phyloP scores from a whole-genome alignment of 2,113 vertebrate species.

The Thymallus thymallus region DNA sequence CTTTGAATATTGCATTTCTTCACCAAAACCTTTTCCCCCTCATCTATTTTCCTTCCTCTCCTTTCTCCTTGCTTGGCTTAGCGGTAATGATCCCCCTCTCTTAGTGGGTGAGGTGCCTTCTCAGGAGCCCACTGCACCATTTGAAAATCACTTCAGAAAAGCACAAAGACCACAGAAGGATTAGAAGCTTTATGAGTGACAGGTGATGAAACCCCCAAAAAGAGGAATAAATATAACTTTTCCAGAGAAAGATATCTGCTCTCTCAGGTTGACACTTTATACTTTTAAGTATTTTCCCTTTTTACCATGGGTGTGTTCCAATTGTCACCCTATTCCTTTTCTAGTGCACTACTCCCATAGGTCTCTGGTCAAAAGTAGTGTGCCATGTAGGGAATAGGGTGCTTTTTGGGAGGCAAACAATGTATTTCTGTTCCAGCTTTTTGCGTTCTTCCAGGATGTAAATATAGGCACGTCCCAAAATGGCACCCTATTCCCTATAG shows the following conservation, averaged over 20 bases:
- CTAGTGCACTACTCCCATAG: too few species aligned
- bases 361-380: too few species aligned
- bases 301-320: neutral
- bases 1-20: constrained; percentile 2
- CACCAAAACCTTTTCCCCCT: neutral
- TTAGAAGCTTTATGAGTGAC: neutral
- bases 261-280: neutral
- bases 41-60: neutral
- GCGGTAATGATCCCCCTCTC: neutral
- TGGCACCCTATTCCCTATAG: too few species aligned
- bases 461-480: too few species aligned
- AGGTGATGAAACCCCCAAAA: constrained; percentile 2
- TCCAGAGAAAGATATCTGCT: neutral
- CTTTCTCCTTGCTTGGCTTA: neutral
- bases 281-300: neutral
- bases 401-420: too few species aligned
- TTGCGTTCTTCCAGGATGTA: neutral
- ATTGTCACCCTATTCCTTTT: neutral
- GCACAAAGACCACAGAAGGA: neutral
- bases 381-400: too few species aligned
- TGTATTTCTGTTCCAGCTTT: neutral
- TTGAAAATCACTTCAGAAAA: constrained; percentile 9
- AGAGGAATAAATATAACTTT: neutral
- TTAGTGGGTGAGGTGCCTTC: neutral
- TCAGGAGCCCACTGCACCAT: neutral